Evolutionary conservation across 2,113 vertebrate genomes (phyloP).

Genomic region (Melanotaenia duboulayi): DNA sequence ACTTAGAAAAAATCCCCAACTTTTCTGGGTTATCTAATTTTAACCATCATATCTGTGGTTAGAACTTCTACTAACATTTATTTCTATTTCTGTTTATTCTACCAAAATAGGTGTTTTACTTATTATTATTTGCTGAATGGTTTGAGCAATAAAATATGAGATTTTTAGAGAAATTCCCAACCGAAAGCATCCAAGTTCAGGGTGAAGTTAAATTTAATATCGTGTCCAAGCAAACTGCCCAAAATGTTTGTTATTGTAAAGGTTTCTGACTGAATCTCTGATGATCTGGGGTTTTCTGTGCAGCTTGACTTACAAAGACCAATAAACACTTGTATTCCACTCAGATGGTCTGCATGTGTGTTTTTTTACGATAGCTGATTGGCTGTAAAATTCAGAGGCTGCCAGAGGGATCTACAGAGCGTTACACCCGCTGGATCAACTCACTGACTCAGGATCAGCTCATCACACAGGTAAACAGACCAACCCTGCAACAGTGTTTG

Average conservation of each 20-base stretch:
- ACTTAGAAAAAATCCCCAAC: too few species aligned
- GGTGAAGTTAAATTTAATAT: too few species aligned
- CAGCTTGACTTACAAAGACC: background rate
- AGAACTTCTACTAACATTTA: background rate
- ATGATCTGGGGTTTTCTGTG: background rate
- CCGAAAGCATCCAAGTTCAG: too few species aligned
- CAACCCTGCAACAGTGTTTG: background rate
- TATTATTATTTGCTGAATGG: too few species aligned
- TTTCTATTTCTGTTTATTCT: too few species aligned
- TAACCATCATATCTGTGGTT: background rate
- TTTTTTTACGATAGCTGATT: conserved; percentile 84
- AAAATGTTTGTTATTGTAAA: background rate
- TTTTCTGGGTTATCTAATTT: too few species aligned
- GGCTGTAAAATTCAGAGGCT: conserved; percentile 89
- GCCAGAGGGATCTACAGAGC: conserved; percentile 89
- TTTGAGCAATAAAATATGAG: too few species aligned
- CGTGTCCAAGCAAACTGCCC: background rate
- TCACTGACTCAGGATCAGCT: conserved; percentile 87
- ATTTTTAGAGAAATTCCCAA: too few species aligned
- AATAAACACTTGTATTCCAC: background rate
- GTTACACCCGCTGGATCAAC: conserved; percentile 97
- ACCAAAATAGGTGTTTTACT: too few species aligned
- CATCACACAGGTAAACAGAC: conserved; percentile 87
- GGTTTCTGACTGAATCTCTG: background rate
- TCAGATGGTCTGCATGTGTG: conserved; percentile 15